Evolutionary conservation across 2,888 invertebrate species (phyloP).

Genomic region (Coleophora flavipennella): DNA sequence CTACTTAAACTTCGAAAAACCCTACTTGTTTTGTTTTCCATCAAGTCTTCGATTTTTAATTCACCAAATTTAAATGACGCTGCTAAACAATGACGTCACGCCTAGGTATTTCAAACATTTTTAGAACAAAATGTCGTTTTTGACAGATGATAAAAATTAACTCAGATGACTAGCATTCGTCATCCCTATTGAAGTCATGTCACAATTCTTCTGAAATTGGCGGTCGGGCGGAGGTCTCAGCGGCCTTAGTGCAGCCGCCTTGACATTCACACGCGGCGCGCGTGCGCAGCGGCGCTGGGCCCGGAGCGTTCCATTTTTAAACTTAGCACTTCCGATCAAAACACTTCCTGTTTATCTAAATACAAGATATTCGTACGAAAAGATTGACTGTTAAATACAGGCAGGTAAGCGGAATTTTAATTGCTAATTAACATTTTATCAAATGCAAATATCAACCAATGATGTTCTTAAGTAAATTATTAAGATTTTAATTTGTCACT

Average conservation of each 20-base stretch:
- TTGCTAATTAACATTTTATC: conserved; percentile 10
- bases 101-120: too few relatives aligned
- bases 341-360: conserved; percentile 48
- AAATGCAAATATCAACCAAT: neutral
- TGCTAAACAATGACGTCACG: too few relatives aligned
- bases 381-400: neutral
- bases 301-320: conserved; percentile 59
- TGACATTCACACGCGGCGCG: conserved; percentile 53
- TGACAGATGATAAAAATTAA: too few relatives aligned
- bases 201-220: conserved; percentile 14
- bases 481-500: too few relatives aligned
- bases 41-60: too few relatives aligned
- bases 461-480: too few relatives aligned
- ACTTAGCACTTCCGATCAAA: conserved; percentile 55
- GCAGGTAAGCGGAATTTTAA: conserved; percentile 3
- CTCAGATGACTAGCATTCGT: too few relatives aligned
- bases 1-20: too few relatives aligned
- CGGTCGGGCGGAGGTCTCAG: conserved; percentile 3
- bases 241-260: conserved; percentile 40
- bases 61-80: too few relatives aligned
- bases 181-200: neutral
- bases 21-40: too few relatives aligned
- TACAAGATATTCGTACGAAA: neutral
- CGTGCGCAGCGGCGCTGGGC: conserved; percentile 42
- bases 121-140: too few relatives aligned